Evolutionary conservation across 2,888 invertebrate species (phyloP).

Genomic region (Digitonthophagus gazella): DNA sequence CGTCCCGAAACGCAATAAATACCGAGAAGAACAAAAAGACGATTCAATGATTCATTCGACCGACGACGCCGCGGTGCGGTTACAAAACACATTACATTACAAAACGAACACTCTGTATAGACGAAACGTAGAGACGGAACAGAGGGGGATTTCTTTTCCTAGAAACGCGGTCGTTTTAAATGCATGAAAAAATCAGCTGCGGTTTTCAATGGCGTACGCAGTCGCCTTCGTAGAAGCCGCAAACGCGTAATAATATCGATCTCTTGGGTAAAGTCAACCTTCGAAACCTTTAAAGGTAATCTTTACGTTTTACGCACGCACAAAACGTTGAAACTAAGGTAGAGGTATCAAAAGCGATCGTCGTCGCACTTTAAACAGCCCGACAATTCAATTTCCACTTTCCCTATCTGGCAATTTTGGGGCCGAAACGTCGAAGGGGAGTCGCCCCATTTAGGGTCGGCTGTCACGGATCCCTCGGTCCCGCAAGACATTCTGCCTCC

Average conservation of each 20-base stretch:
- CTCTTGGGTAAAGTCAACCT: background rate
- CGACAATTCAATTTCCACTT: background rate
- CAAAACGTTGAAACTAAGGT: too few species aligned
- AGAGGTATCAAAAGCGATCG: background rate
- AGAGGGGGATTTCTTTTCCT: background rate
- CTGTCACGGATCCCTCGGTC: background rate
- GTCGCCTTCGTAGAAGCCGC: background rate
- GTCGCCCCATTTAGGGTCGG: background rate
- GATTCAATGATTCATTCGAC: background rate
- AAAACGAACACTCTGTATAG: background rate
- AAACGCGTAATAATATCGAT: background rate
- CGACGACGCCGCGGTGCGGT: background rate
- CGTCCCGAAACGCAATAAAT: background rate
- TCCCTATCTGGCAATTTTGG: background rate
- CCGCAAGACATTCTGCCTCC: background rate
- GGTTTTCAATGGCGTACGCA: background rate
- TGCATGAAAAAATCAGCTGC: background rate
- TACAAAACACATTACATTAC: too few species aligned
- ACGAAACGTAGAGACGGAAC: background rate
- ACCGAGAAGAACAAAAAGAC: background rate
- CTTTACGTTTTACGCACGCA: too few species aligned
- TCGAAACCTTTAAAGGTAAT: too few species aligned
- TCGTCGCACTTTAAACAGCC: background rate
- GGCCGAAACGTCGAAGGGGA: background rate
- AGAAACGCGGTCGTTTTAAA: background rate